Percentiles rank a stretch among this genome's conserved stretches.
These are phyloP conservation scores for Formica exsecta DNA, from an alignment of 1,140 invertebrate genomes.

Conservation along the genomic window DNA sequence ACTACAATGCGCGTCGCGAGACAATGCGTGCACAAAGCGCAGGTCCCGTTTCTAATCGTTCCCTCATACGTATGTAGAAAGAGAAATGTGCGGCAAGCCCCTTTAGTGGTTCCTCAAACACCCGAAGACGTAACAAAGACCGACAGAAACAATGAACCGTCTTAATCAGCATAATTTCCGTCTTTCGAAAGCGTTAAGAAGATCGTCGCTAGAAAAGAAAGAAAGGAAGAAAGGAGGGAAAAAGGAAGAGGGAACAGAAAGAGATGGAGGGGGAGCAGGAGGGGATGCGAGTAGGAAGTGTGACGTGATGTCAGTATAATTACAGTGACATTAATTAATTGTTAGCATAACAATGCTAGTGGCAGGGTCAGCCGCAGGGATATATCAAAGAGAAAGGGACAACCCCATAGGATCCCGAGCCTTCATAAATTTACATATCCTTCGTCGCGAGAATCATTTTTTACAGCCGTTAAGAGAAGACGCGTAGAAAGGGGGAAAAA, in stretches of 20 bases:
- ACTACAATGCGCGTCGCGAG: conserved; percentile 34
- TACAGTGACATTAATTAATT: conserved; percentile 85
- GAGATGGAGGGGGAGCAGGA: not conserved
- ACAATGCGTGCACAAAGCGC: conserved; percentile 35
- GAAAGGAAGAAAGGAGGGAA: too few relatives aligned
- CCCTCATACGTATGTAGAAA: not conserved
- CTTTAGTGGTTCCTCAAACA: conserved; percentile 29
- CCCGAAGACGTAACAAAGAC: conserved; percentile 43
- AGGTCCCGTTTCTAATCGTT: conserved; percentile 46
- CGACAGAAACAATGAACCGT: conserved; percentile 45
- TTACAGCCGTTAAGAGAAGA: conserved; percentile 81
- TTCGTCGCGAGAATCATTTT: conserved; percentile 85
- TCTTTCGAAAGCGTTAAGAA: not conserved
- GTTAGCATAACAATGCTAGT: conserved; percentile 82
- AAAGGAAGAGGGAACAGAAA: not conserved
- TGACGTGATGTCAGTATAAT: conserved; percentile 71
- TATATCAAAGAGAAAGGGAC: conserved; percentile 59
- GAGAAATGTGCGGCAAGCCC: conserved; percentile 33
- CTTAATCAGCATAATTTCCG: conserved; percentile 66
- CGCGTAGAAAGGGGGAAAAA: conserved; percentile 23
- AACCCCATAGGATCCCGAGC: conserved; percentile 72
- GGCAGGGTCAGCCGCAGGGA: conserved; percentile 64
- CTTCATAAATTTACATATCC: conserved; percentile 86
- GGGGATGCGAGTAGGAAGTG: conserved; percentile 17
- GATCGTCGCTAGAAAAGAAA: not conserved